Evolutionary conservation across 92 coral and sea anemone genomes (phyloP).

Genomic region (Porites lobata): DNA sequence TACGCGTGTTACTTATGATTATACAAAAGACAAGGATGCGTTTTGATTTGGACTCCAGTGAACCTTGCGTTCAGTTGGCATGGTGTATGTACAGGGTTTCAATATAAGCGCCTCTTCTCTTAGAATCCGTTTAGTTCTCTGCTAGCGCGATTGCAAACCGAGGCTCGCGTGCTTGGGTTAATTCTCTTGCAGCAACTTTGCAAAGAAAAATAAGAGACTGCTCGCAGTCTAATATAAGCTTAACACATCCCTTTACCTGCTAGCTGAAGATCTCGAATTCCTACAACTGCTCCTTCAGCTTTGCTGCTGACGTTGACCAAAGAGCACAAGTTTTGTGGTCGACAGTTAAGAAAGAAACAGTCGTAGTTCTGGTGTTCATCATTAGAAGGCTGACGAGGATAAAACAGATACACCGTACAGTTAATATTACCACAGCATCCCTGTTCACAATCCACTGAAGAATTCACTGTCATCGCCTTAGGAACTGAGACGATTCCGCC

Average conservation of each 20-base stretch:
- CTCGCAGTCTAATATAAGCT: neutral
- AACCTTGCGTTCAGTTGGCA: no score
- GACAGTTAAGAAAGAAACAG: constrained; percentile 70
- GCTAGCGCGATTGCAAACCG: no score
- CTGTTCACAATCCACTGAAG: constrained; percentile 46
- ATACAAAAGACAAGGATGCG: no score
- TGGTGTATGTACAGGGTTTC: no score
- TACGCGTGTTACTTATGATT: no score
- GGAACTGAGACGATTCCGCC: constrained; percentile 41
- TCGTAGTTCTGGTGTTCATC: constrained; percentile 34
- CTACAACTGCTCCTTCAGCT: constrained; percentile 38
- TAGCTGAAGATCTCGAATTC: constrained; percentile 34
- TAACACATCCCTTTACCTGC: constrained; percentile 35
- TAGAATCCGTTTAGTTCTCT: no score
- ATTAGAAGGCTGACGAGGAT: constrained; percentile 43
- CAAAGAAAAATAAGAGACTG: no score
- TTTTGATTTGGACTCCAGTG: no score
- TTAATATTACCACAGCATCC: constrained; percentile 55
- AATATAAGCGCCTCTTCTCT: no score
- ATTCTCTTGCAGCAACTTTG: no score
- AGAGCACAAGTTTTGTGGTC: constrained; percentile 60
- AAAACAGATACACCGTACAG: constrained; percentile 73
- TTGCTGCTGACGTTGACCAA: constrained; percentile 29
- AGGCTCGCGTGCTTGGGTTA: no score
- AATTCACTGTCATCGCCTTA: constrained; percentile 42